phyloP scores from a whole-genome alignment of 2,113 vertebrate species.

The Oryzias curvinotus region DNA sequence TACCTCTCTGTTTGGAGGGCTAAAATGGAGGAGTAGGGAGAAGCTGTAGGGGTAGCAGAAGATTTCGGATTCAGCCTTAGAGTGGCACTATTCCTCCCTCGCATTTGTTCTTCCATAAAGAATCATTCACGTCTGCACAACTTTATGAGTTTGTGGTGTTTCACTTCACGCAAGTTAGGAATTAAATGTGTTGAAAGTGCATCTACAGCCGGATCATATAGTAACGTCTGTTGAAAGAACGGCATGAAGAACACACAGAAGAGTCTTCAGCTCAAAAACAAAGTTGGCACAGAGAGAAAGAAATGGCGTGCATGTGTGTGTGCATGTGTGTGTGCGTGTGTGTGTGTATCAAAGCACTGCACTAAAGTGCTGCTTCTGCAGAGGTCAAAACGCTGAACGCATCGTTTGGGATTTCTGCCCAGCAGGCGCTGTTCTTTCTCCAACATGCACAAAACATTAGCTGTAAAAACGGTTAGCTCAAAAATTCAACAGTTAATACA shows the following conservation, averaged over 20 bases:
- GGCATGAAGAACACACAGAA: slow-evolving; percentile 49
- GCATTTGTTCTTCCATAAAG: slow-evolving; percentile 12
- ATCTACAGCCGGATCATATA: slow-evolving; percentile 52
- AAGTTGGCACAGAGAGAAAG: slow-evolving; percentile 24
- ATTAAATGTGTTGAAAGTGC: slow-evolving; percentile 33
- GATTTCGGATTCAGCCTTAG: too few species aligned
- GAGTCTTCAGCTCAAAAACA: slow-evolving; percentile 19
- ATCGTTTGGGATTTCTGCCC: not conserved
- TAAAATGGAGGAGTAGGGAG: too few species aligned
- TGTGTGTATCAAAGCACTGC: not conserved
- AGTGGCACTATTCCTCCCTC: slow-evolving; percentile 9
- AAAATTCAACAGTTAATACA: too few species aligned
- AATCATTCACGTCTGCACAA: slow-evolving; percentile 4
- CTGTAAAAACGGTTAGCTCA: not conserved
- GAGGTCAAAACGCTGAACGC: not conserved
- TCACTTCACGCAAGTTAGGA: slow-evolving; percentile 27
- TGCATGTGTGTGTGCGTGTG: too few species aligned
- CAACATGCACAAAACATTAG: slow-evolving; percentile 3
- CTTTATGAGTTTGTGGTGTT: slow-evolving; percentile 5
- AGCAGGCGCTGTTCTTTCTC: not conserved
- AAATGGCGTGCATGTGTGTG: not conserved
- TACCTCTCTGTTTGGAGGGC: too few species aligned
- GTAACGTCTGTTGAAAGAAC: slow-evolving; percentile 39
- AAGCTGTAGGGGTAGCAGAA: too few species aligned
- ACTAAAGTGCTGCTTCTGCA: not conserved